Evolutionary conservation across 2,797 vertebrate genomes (phyloP).

Genomic region (Phrynocephalus forsythii): DNA sequence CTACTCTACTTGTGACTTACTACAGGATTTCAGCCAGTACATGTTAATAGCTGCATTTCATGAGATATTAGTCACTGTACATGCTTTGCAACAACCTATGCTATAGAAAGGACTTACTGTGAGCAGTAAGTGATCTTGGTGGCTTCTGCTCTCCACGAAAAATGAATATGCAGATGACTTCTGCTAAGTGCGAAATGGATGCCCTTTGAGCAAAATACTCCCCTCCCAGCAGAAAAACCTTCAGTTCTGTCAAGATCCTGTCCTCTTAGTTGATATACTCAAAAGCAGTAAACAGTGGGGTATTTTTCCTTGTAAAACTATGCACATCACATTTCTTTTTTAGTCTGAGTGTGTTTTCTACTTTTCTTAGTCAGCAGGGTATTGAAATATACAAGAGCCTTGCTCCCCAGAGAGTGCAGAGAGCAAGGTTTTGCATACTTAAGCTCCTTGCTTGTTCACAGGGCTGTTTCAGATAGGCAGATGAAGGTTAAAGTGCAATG

Average conservation of each 20-base stretch:
- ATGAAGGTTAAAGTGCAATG: conserved; percentile 33
- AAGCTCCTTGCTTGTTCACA: conserved; percentile 30
- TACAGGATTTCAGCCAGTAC: too few relatives aligned
- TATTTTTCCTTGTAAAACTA: background rate
- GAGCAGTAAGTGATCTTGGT: background rate
- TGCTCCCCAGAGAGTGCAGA: conserved; percentile 24
- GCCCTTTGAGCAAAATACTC: background rate
- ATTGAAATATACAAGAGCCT: conserved; percentile 39
- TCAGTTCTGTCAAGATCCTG: background rate
- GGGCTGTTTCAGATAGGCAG: conserved; percentile 17
- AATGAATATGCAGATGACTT: background rate
- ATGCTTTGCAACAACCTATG: background rate
- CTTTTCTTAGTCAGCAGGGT: conserved; percentile 31
- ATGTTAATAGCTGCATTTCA: background rate
- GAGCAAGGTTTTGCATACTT: conserved; percentile 29
- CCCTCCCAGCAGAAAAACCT: background rate
- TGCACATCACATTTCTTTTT: conserved; percentile 22
- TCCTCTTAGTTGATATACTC: background rate
- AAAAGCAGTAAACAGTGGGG: background rate
- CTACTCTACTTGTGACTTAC: too few relatives aligned
- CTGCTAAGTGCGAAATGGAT: background rate
- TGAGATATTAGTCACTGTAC: background rate
- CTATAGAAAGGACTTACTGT: background rate
- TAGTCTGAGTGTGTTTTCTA: conserved; percentile 27
- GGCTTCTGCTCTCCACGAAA: background rate